phyloP scores from a whole-genome alignment of 2,797 vertebrate genomes.

The Danio albolineatus region DNA sequence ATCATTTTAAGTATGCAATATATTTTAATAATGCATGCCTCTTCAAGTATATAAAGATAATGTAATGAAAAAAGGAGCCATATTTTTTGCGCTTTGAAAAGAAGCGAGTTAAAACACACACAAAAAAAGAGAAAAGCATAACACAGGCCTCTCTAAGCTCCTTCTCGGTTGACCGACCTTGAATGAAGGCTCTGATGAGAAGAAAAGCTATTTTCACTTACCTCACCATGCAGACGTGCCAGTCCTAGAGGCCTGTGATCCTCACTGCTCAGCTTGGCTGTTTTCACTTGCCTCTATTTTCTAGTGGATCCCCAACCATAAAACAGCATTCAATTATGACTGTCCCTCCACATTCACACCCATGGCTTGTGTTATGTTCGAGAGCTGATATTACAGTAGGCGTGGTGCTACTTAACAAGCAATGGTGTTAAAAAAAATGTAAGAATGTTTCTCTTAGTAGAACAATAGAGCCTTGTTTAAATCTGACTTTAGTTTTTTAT shows the following conservation, averaged over 20 bases:
- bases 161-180: slow-evolving; percentile 82
- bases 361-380: slow-evolving; percentile 12
- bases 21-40: not conserved
- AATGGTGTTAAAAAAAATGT: not conserved
- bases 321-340: slow-evolving; percentile 56
- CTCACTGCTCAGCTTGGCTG: slow-evolving; percentile 49
- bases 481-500: not conserved
- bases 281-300: slow-evolving; percentile 61
- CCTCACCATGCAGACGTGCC: slow-evolving; percentile 71
- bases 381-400: not conserved
- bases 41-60: slow-evolving; percentile 36
- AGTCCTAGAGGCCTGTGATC: slow-evolving; percentile 44
- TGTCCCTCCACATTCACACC: slow-evolving; percentile 43
- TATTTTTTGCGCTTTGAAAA: slow-evolving; percentile 16
- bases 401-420: slow-evolving; percentile 1
- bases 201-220: slow-evolving; percentile 83
- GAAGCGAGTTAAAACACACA: not conserved
- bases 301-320: slow-evolving; percentile 61
- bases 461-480: not conserved
- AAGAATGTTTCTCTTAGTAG: not conserved
- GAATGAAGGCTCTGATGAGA: slow-evolving; percentile 80
- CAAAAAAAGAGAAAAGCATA: slow-evolving; percentile 11
- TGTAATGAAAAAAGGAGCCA: slow-evolving; percentile 18
- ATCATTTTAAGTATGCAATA: slow-evolving; percentile 17
- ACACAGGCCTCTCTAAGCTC: slow-evolving; percentile 68